Evolutionary conservation across 2,888 invertebrate species (phyloP), one percentile per base, ranked within the genome.

Genomic region (Ormia ochracea): DNA sequence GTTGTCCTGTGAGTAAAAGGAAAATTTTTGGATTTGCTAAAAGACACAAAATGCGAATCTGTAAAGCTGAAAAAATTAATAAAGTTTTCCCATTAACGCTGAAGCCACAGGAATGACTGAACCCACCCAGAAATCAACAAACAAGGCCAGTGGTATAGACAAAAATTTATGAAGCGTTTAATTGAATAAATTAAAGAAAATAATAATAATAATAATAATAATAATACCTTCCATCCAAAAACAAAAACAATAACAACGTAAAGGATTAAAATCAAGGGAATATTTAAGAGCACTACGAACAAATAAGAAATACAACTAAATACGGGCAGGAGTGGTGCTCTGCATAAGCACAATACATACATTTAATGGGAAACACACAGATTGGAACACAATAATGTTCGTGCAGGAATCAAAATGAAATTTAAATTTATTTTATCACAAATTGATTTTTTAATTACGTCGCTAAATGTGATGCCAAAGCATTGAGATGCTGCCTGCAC

Each of bases 101-200:
- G 56, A 81, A 80, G 84, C 85, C 87, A 82, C 83, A 82, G 83
- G 84, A 83, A 86, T 82, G 85, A 83, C 85, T 84, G 86, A 80
- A 72, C 48, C n/a, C 41, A 43, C 54, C 36, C 26, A 31, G 33
- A 6, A 28, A 14, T 4, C 17, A 58, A 48, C 5, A 3, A 63
- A 56, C 84, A 23, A 38, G 41, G 1, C 23, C 23, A 17, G 33
- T 21, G 84, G 85, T 84, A 86, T 85, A 86, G 85, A n/a, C 85
- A 86, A 87, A 88, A 87, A 88, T 87, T 87, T 87, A 87, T 87
- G 87, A 87, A 87, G 86, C 87, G 87, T 87, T 88, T 87, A 87
- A 87, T 87, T 87, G 87, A 87, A 87, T 87, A 86, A 87, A 88
- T 87, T 87, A 87, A 88, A 86, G 85, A 86, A 87, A 86, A 85